Percentiles rank a stretch among this genome's conserved stretches.
Conservation (phyloP, 92 coral and sea anemone genomes). For the Virgularia gustaviana region DNA sequence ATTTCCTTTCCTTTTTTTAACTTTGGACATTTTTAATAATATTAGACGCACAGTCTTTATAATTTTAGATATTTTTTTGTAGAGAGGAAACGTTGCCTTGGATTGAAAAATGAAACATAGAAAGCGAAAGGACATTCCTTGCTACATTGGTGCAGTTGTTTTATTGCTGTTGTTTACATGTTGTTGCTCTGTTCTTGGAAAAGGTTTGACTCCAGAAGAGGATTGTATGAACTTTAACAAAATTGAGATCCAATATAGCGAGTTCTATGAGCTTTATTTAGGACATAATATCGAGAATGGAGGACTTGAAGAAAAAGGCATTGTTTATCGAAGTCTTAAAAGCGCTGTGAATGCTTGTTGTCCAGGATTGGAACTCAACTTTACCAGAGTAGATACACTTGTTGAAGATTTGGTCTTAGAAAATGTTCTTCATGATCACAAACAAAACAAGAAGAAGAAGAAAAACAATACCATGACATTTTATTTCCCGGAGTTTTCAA, state of each 20-base stretch:
- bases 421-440: neutral
- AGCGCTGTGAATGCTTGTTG: slow-evolving; percentile 13
- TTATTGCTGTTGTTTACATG: too few relatives aligned
- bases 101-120: too few relatives aligned
- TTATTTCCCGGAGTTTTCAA: slow-evolving; percentile 13
- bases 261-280: neutral
- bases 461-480: neutral
- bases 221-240: neutral
- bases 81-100: too few relatives aligned
- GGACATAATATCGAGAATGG: neutral
- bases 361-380: neutral
- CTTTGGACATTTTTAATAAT: too few relatives aligned
- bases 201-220: neutral
- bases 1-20: too few relatives aligned
- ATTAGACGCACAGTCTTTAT: too few relatives aligned
- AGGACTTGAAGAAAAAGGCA: neutral
- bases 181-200: too few relatives aligned
- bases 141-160: too few relatives aligned
- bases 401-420: neutral
- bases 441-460: neutral
- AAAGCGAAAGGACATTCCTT: too few relatives aligned
- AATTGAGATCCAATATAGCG: slow-evolving; percentile 15
- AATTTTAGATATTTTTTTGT: too few relatives aligned
- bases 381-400: neutral
- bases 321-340: neutral